Evolutionary conservation across 64 coral and sea anemone genomes (phyloP), one percentile per base, ranked within the genome.

Genomic region (Montipora cactus): DNA sequence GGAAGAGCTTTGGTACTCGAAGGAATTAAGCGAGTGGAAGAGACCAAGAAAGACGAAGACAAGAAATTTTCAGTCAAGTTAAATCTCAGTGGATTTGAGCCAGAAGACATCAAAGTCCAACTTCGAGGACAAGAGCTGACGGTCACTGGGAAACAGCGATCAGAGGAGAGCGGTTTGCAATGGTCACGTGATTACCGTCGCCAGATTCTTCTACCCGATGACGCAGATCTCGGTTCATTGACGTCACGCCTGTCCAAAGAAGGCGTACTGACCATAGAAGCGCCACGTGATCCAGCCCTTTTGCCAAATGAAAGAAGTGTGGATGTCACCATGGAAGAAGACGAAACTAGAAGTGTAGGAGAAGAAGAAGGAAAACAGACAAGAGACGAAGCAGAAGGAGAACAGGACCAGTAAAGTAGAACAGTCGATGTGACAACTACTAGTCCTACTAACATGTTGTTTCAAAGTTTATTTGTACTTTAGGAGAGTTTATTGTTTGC

Each of bases 61-160:
- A 85, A 84, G n/a, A 98, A 73, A 49, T 98, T 98, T 50, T 78
- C 81, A 19, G 88, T 95, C 12, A 90, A 79, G 23, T 74, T 98
- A 75, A 81, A 98, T 75, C 83, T 98, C 1, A 93, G 81, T 12
- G 80, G 88, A 50, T 98, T 89, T 23, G 80, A 81, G 18, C 91
- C 88, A 7, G 88, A 93, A 13, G 96, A 95, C 16, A 95, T 98
- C 88, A 92, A 93, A 76, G 94, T 98, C 3, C 89, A 98, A 47
- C 81, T 98, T 55, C 45, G 81, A 2, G 74, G 90, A 53, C 84
- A 93, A 58, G 96, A 98, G 80, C 47, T 98, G 3, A 87, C 89
- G 23, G 66, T 98, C 57, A 87, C 15, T 37, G 94, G 85, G 14
- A 93, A 92, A 55, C 91, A 87, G 13, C 77, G 86, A 57, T 78